phyloP scores from a whole-genome alignment of 2,888 invertebrate species.

The Dryococelus australis region DNA sequence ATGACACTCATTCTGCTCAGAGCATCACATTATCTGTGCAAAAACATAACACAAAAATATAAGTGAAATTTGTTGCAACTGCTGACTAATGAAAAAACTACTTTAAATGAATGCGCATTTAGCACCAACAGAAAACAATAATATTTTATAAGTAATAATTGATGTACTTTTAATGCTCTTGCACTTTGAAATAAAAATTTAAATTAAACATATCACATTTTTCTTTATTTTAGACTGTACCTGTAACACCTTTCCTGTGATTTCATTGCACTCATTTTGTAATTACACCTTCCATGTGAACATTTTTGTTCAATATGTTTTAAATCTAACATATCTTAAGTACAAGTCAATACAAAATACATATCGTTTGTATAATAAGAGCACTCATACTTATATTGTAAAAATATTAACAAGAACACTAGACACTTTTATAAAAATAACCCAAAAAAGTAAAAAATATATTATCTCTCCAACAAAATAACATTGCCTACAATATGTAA shows the following conservation, averaged over 20 bases:
- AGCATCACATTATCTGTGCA: no score
- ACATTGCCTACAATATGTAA: neutral
- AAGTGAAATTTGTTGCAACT: no score
- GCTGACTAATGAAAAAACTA: no score
- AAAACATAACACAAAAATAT: no score
- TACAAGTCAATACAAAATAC: neutral
- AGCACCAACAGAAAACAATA: no score
- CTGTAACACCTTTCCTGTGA: neutral
- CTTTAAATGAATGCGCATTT: no score
- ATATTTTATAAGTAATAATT: no score
- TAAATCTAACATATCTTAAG: neutral
- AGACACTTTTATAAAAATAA: neutral
- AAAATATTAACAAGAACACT: neutral
- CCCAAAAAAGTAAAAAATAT: slow-evolving; percentile 9
- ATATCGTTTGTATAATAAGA: no score
- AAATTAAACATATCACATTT: neutral
- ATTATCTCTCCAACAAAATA: slow-evolving; percentile 5
- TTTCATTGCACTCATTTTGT: neutral
- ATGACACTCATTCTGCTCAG: no score
- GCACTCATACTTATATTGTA: neutral
- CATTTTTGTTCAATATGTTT: neutral
- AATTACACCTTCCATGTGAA: neutral
- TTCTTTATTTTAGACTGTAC: neutral
- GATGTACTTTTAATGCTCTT: no score
- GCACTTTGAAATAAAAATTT: no score